These are phyloP conservation scores for Salarias fasciatus DNA, from an alignment of 2,797 vertebrate species.

Conservation along the genomic window DNA sequence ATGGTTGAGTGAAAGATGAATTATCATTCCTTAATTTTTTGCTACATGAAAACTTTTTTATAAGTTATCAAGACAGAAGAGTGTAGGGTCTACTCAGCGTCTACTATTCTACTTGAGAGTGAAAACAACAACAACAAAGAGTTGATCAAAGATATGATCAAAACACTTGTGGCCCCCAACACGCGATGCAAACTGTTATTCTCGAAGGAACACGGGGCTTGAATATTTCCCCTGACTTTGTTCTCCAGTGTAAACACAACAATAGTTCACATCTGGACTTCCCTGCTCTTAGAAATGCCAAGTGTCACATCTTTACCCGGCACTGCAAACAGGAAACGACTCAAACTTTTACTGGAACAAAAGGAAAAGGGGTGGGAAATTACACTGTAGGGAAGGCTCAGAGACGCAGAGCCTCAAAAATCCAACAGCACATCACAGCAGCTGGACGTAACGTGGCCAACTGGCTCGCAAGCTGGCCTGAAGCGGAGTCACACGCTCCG, in stretches of 20 bases:
- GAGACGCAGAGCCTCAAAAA: neutral
- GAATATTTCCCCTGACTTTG: conserved; percentile 6
- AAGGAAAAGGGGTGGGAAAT: conserved; percentile 11
- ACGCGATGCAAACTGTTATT: conserved; percentile 2
- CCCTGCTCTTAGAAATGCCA: conserved; percentile 9
- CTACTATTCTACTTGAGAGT: neutral
- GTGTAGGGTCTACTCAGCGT: too few relatives aligned
- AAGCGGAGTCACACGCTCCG: conserved; percentile 78
- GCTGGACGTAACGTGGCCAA: conserved; percentile 12
- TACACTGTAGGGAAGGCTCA: neutral
- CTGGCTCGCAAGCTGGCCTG: conserved; percentile 31
- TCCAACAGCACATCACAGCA: conserved; percentile 2
- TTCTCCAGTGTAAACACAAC: conserved; percentile 11
- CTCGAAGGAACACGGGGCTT: neutral
- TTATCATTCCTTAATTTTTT: too few relatives aligned
- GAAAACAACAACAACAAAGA: conserved; percentile 11
- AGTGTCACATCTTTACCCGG: conserved; percentile 13
- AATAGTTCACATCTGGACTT: conserved; percentile 29
- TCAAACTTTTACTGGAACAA: conserved; percentile 40
- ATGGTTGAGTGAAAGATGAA: too few relatives aligned
- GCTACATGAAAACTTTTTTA: too few relatives aligned
- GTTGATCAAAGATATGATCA: neutral
- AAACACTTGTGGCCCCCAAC: conserved; percentile 13
- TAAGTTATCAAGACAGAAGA: too few relatives aligned
- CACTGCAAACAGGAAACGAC: conserved; percentile 35